Evolutionary conservation across 2,113 vertebrate genomes (phyloP), one percentile per base, ranked within the genome.

Genomic region (Nanger granti): DNA sequence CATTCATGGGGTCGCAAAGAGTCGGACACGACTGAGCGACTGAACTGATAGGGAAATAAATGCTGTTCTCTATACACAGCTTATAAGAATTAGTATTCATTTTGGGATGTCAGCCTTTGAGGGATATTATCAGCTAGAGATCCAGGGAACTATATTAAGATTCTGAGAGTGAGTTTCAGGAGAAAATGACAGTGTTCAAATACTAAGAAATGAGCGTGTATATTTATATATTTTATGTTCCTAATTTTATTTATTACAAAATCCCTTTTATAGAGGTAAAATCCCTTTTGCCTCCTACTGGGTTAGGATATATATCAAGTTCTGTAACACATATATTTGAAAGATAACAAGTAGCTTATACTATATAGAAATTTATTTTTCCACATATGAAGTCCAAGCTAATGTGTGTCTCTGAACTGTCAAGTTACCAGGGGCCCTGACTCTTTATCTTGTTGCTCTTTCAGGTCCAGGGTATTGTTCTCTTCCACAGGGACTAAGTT

Each of bases 221-320:
- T 87, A 5, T 83, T 6, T 41, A 2, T 76, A 8, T 87, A 29
- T 91, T 94, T 89, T 92, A 76, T 1, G 15, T 57, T 87, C 26
- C 64, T 91, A 69, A 55, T 94, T 97, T 93, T 93, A 85, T 91
- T 87, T 64, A 44, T 91, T 76, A 69, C 9, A 92, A 76, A 95
- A 89, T 44, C 34, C 9, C 60, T 82, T 73, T 87, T 89, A 49
- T 47, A 92, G 10, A 84, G 34, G n/a, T 84, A 20, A 41, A 76
- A 76, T 76, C 37, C 69, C 24, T 79, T 44, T 34, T 87, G 13
- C 69, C 12, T 92, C 60, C 80, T 92, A 3, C 83, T 73, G 52
- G 17, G 22, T 96, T 82, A 89, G 37, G 44, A 59, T 80, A 55
- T 37, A 52, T 20, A 20, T 89, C 60, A 95, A 20, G 15, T 89